Percentiles rank a stretch among this genome's conserved stretches.
Conservation (phyloP, 1,140 invertebrate species). For the Radopholus similis region DNA sequence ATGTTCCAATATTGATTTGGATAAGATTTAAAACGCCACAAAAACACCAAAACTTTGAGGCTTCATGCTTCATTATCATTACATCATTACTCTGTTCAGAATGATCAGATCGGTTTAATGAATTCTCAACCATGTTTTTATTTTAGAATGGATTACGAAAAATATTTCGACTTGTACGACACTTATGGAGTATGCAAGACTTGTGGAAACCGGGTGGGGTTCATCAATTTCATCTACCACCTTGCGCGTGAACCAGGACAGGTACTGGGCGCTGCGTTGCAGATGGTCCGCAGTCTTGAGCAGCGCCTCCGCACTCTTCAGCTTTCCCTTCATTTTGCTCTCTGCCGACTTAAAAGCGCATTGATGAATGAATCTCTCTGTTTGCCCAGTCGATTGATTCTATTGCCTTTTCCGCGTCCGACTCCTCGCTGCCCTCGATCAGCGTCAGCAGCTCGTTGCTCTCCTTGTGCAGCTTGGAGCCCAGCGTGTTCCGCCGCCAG, state of each 20-base stretch:
- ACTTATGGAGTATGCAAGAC: too few species aligned
- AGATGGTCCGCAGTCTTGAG: slow-evolving; percentile 29
- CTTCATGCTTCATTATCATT: too few species aligned
- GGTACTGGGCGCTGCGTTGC: slow-evolving; percentile 26
- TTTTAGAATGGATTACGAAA: too few species aligned
- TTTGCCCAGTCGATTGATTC: background rate
- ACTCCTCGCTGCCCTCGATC: slow-evolving; percentile 13
- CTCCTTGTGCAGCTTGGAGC: slow-evolving; percentile 31
- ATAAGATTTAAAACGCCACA: too few species aligned
- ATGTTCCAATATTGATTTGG: too few species aligned
- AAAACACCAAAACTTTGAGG: too few species aligned
- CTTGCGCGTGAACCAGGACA: slow-evolving; percentile 25
- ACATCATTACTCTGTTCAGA: too few species aligned
- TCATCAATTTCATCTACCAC: too few species aligned
- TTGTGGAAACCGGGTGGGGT: too few species aligned
- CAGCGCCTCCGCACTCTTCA: slow-evolving; percentile 14
- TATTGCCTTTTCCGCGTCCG: background rate
- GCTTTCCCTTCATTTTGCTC: background rate
- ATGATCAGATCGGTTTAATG: too few species aligned
- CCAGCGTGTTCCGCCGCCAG: slow-evolving; percentile 30
- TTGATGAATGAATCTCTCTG: background rate
- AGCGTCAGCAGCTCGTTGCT: slow-evolving; percentile 29
- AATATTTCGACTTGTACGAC: too few species aligned
- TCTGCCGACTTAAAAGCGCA: background rate
- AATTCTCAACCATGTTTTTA: too few species aligned